These are phyloP conservation scores for Zaprionus obscuricornis DNA, from an alignment of 2,888 invertebrate genomes.

Conservation along the genomic window DNA sequence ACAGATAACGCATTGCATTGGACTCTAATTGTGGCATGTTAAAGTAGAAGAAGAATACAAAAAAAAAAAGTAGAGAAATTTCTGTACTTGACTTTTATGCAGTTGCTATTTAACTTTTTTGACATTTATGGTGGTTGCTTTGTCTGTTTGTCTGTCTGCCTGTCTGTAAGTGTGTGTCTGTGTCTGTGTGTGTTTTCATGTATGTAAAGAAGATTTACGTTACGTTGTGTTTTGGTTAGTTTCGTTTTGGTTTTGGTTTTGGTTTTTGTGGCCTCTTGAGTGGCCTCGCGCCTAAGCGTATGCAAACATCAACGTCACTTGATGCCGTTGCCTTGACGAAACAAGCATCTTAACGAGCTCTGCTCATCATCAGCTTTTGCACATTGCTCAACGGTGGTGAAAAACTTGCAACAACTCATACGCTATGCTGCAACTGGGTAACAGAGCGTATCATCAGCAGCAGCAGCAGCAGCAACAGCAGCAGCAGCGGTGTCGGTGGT, in stretches of 20 bases:
- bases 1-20: background rate
- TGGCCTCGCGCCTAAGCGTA: constrained; percentile 54
- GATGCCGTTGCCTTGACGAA: constrained; percentile 45
- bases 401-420: constrained; percentile 31
- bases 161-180: constrained; percentile 6
- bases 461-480: no score
- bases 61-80: constrained; percentile 1
- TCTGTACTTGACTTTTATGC: constrained; percentile 56
- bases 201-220: no score
- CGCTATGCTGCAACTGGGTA: constrained; percentile 34
- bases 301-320: constrained; percentile 38
- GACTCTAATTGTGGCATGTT: constrained; percentile 47
- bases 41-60: background rate
- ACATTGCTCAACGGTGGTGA: constrained; percentile 46
- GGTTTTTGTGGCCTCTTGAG: constrained; percentile 20
- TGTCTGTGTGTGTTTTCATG: constrained; percentile 19
- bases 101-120: constrained; percentile 56
- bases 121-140: constrained; percentile 55
- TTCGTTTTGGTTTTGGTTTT: background rate
- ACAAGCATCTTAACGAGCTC: constrained; percentile 55
- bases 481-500: no score
- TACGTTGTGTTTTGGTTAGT: constrained; percentile 13
- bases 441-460: constrained; percentile 36
- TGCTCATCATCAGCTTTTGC: constrained; percentile 41
- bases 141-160: constrained; percentile 8